Conservation (phyloP, 2,113 vertebrate genomes). For the Tachysurus fulvidraco region DNA sequence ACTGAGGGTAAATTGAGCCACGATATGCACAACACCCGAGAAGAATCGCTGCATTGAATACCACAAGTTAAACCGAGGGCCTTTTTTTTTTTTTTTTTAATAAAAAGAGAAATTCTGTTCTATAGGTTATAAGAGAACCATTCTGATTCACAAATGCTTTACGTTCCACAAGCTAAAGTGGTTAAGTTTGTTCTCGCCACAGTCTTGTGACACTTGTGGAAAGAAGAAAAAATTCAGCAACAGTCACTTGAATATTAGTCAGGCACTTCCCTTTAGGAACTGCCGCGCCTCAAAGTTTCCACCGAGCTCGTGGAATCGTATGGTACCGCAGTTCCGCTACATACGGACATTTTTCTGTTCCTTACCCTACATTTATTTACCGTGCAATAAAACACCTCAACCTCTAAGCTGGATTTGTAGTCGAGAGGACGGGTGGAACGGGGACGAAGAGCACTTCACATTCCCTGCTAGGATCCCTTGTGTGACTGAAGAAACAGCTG, state of each 20-base stretch:
- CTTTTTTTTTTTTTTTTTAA: neutral
- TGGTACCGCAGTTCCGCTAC: neutral
- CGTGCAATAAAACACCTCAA: neutral
- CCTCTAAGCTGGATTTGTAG: neutral
- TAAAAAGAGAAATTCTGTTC: conserved; percentile 55
- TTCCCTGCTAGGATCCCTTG: neutral
- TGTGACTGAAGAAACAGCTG: conserved; percentile 6
- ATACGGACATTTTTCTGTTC: neutral
- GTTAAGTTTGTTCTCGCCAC: conserved; percentile 24
- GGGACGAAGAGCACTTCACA: neutral
- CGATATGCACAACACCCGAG: conserved; percentile 41
- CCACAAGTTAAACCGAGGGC: conserved; percentile 22
- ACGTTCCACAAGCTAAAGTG: conserved; percentile 16
- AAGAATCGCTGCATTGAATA: conserved; percentile 60
- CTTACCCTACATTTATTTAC: neutral
- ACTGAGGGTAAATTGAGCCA: conserved; percentile 40
- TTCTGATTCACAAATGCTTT: conserved; percentile 35
- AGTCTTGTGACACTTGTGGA: conserved; percentile 54
- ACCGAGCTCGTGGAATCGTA: neutral
- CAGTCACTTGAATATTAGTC: conserved; percentile 63
- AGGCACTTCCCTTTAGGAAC: conserved; percentile 41
- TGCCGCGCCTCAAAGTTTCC: neutral
- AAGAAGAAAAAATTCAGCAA: conserved; percentile 36
- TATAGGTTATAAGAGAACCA: conserved; percentile 39
- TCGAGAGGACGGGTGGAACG: conserved; percentile 3